These are phyloP conservation scores for Drosophila fuyamai DNA, from an alignment of 1,140 invertebrate genomes.

Conservation along the genomic window DNA sequence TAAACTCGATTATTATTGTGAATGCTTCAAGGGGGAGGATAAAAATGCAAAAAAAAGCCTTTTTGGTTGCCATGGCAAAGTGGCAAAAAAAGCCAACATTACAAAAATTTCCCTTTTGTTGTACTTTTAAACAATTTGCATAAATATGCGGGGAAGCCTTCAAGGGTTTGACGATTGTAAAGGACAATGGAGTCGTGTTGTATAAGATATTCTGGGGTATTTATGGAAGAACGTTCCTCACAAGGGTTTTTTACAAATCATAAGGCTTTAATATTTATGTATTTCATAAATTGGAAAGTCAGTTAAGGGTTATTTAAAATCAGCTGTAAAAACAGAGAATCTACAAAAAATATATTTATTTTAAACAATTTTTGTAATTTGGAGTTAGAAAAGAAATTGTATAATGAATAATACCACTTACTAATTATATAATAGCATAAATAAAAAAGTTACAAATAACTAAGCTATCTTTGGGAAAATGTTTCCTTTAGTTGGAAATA, in stretches of 20 bases:
- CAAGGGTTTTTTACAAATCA: neutral
- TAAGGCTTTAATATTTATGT: neutral
- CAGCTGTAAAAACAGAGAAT: no score
- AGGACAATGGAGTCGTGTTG: constrained; percentile 30
- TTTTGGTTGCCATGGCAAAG: constrained; percentile 39
- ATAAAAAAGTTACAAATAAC: no score
- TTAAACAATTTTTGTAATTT: no score
- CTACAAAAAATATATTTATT: no score
- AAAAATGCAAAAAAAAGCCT: constrained; percentile 5
- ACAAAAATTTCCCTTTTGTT: constrained; percentile 26
- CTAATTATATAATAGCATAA: no score
- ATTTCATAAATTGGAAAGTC: no score
- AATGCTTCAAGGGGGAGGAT: constrained; percentile 5
- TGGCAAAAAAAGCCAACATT: constrained; percentile 25
- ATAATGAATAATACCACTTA: no score
- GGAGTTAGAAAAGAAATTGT: no score
- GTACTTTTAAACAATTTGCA: constrained; percentile 47
- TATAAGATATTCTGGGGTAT: constrained; percentile 30
- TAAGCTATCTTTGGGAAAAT: no score
- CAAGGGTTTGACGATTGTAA: constrained; percentile 29
- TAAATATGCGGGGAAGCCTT: constrained; percentile 30
- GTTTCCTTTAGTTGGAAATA: no score
- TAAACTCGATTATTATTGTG: constrained; percentile 45
- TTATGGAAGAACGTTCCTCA: constrained; percentile 1
- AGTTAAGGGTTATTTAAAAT: no score